Evolutionary conservation across 2,113 vertebrate species (phyloP).

Genomic region (Etheostoma spectabile): DNA sequence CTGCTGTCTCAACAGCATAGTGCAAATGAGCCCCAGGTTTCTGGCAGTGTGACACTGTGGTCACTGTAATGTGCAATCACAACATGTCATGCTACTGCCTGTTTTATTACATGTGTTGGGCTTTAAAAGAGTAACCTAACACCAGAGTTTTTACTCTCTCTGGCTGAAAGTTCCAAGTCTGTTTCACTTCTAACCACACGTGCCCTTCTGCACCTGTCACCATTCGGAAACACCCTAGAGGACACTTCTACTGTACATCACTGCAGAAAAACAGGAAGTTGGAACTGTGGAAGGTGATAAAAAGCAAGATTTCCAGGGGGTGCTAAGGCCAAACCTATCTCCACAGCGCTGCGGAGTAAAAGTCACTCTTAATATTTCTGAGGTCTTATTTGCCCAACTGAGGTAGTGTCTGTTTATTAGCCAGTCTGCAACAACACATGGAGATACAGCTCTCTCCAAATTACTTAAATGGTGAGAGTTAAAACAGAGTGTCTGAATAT

Average conservation of each 20-base stretch:
- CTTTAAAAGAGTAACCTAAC: not conserved
- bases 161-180: not conserved
- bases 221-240: too few relatives aligned
- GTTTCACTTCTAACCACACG: not conserved
- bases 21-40: slow-evolving; percentile 24
- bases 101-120: not conserved
- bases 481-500: not conserved
- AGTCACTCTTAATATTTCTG: not conserved
- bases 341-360: too few relatives aligned
- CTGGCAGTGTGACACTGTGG: not conserved
- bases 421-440: slow-evolving; percentile 17
- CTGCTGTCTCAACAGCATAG: not conserved
- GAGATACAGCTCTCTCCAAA: slow-evolving; percentile 4
- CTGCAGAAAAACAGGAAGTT: not conserved
- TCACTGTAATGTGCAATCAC: slow-evolving; percentile 13
- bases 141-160: not conserved
- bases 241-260: not conserved
- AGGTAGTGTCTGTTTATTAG: slow-evolving; percentile 63
- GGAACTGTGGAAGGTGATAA: not conserved
- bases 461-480: slow-evolving; percentile 14
- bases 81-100: not conserved
- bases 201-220: not conserved
- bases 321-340: not conserved
- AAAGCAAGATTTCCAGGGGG: too few relatives aligned
- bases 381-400: slow-evolving; percentile 21